phyloP scores from a whole-genome alignment of 2,797 vertebrate species.

The Diglossa cyanea region DNA sequence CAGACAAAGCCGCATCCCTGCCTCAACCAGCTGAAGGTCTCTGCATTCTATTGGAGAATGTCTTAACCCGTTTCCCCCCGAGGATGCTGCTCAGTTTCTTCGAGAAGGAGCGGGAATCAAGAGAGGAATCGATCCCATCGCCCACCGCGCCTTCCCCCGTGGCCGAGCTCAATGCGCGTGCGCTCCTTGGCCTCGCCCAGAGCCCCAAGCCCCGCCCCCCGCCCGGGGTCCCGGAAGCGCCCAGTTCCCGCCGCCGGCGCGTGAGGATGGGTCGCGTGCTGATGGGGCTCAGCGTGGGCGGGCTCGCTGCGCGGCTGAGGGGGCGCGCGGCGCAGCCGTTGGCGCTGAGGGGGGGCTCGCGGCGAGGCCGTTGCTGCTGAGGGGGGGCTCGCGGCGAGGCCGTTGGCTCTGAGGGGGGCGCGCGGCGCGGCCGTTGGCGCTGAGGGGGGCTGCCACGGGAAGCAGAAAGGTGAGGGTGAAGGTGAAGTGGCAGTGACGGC shows the following conservation, averaged over 20 bases:
- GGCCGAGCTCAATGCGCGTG: background rate
- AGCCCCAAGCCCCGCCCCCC: accelerated
- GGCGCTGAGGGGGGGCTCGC: background rate
- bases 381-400: background rate
- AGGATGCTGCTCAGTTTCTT: accelerated
- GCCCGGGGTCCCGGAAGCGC: accelerated
- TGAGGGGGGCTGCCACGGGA: background rate
- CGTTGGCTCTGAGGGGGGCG: background rate
- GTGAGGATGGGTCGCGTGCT: accelerated
- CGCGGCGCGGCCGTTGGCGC: background rate
- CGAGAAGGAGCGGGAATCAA: accelerated
- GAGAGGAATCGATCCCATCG: accelerated
- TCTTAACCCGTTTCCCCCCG: accelerated
- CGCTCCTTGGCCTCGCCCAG: background rate
- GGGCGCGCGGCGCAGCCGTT: background rate
- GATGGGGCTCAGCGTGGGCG: accelerated
- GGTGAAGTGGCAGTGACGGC: background rate
- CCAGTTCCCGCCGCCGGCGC: accelerated
- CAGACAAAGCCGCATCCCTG: accelerated
- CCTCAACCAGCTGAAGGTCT: background rate
- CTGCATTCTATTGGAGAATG: accelerated
- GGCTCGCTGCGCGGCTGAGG: background rate
- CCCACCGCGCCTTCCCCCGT: accelerated
- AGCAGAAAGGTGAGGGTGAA: background rate
- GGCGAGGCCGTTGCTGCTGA: background rate